These are phyloP conservation scores for Atta cephalotes DNA, from an alignment of 1,140 invertebrate species.

Conservation along the genomic window DNA sequence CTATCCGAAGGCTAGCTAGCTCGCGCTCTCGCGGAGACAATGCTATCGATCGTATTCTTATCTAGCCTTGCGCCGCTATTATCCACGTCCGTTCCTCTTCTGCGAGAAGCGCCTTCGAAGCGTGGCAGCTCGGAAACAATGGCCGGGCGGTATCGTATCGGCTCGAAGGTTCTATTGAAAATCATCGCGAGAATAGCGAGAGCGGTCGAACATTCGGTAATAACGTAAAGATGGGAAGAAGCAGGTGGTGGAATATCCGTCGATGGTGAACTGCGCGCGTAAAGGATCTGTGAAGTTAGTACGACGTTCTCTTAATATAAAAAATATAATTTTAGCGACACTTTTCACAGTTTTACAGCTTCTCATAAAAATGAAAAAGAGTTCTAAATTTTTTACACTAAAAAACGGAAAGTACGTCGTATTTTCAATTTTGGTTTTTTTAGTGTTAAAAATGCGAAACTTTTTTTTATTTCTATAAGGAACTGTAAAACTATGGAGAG, in stretches of 20 bases:
- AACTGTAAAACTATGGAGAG: too few relatives aligned
- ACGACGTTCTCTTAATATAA: too few relatives aligned
- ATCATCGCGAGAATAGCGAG: slow-evolving; percentile 62
- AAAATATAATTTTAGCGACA: too few relatives aligned
- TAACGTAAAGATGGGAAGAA: slow-evolving; percentile 37
- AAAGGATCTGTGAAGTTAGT: too few relatives aligned
- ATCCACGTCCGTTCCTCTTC: slow-evolving; percentile 41
- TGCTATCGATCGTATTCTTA: slow-evolving; percentile 57
- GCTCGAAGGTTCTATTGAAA: slow-evolving; percentile 67
- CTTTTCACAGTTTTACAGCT: too few relatives aligned
- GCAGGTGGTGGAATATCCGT: not conserved
- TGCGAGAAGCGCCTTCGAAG: slow-evolving; percentile 34
- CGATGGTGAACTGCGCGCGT: not conserved
- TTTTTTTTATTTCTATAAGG: too few relatives aligned
- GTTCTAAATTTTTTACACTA: too few relatives aligned
- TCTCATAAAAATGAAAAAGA: too few relatives aligned
- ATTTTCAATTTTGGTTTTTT: too few relatives aligned
- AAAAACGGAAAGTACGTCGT: too few relatives aligned
- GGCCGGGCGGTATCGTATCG: slow-evolving; percentile 43
- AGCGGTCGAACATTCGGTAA: slow-evolving; percentile 53
- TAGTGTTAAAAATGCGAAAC: too few relatives aligned
- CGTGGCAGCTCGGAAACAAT: slow-evolving; percentile 51
- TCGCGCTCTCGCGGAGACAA: slow-evolving; percentile 38
- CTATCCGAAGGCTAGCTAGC: slow-evolving; percentile 6
- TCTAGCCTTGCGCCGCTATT: slow-evolving; percentile 52